A percentile compares a stretch with the other conserved stretches of the same genome.
phyloP scores from a whole-genome alignment of 2,797 vertebrate genomes.

The Hapalemur alaotrensis region DNA sequence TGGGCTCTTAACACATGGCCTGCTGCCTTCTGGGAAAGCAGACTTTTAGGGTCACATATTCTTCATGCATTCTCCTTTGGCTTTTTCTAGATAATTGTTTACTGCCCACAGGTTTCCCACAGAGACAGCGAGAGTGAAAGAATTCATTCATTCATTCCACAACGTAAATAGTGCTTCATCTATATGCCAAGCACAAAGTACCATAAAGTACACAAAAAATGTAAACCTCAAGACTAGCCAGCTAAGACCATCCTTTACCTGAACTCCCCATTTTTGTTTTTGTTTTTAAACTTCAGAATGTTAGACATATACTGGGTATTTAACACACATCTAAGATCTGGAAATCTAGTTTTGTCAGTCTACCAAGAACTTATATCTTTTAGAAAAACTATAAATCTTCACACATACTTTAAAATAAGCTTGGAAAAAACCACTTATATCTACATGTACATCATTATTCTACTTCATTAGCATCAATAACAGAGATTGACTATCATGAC shows the following conservation, averaged over 20 bases:
- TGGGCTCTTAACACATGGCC: background rate
- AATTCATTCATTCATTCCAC: background rate
- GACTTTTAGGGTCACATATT: background rate
- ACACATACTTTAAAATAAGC: background rate
- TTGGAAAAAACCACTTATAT: background rate
- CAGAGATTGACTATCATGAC: background rate
- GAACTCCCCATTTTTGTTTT: background rate
- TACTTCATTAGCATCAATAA: background rate
- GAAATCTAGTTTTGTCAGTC: slow-evolving; percentile 27
- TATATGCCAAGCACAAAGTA: background rate
- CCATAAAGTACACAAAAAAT: slow-evolving; percentile 16
- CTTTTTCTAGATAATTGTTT: slow-evolving; percentile 38
- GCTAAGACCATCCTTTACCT: background rate
- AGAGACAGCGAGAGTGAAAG: background rate
- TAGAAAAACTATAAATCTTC: slow-evolving; percentile 19
- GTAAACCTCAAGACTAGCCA: background rate
- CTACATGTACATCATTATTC: background rate
- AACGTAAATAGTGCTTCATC: background rate
- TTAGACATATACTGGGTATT: background rate
- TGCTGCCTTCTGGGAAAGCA: background rate
- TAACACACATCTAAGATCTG: background rate
- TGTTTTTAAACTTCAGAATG: background rate
- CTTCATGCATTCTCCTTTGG: background rate
- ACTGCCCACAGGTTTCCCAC: background rate
- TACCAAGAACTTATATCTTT: slow-evolving; percentile 5